phyloP scores from a whole-genome alignment of 2,113 vertebrate genomes.

The Gavialis gangeticus region DNA sequence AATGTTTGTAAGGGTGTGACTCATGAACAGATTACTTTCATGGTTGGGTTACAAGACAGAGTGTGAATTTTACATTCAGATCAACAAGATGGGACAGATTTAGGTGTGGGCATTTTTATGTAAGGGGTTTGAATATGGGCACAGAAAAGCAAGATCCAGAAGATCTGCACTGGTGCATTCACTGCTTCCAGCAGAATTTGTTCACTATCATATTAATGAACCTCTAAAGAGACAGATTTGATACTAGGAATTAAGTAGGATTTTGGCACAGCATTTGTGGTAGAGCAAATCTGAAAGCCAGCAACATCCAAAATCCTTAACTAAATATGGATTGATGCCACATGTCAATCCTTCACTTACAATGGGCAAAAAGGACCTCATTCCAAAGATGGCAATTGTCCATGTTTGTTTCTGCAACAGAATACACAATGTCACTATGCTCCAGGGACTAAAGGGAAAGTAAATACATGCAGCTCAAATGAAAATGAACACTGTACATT shows the following conservation, averaged over 20 bases:
- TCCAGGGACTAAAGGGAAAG: not conserved
- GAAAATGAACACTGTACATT: not conserved
- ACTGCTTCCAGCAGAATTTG: conserved; percentile 50
- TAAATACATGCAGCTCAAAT: not conserved
- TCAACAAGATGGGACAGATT: conserved; percentile 81
- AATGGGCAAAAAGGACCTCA: conserved; percentile 16
- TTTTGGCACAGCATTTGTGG: conserved; percentile 33
- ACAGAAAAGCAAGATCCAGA: conserved; percentile 46
- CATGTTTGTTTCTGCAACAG: not conserved
- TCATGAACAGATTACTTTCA: conserved; percentile 78
- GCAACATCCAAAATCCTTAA: conserved; percentile 64
- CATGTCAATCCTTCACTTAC: conserved; percentile 50
- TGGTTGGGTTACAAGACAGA: conserved; percentile 68
- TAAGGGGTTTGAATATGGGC: conserved; percentile 66
- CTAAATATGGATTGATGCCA: conserved; percentile 62
- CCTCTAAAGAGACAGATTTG: conserved; percentile 54
- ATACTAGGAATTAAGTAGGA: conserved; percentile 45
- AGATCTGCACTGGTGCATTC: conserved; percentile 10
- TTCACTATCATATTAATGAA: conserved; percentile 47
- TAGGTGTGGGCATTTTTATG: conserved; percentile 78
- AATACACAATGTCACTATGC: conserved; percentile 7
- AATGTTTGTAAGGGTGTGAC: conserved; percentile 72
- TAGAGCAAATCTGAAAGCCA: conserved; percentile 50
- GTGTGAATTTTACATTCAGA: conserved; percentile 79
- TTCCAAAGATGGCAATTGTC: conserved; percentile 35